Base-by-base conservation (phyloP, 2,888 invertebrate genomes). In the Drepanosiphum platanoidis region DNA sequence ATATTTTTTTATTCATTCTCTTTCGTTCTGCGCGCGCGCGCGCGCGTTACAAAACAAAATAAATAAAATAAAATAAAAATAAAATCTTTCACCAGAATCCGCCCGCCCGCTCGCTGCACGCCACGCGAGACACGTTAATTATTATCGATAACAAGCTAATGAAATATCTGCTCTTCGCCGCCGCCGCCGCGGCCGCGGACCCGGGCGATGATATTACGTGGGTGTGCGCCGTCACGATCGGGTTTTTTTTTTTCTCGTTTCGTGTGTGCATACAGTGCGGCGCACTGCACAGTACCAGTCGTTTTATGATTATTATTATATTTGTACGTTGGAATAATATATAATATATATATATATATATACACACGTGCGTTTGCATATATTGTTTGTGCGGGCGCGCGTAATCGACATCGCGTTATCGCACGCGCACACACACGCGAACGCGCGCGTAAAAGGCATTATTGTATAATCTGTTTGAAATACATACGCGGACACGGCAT, bases 81-180 rank as follows among this genome's bases (percentile, higher is more conserved):
- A n/a, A n/a, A 68, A 84, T 77, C 52, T 83, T 75, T 75, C 75
- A 52, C 36, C 83, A 34, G 64, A 74, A 75, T 83, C 83, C 83
- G 66, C 75, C 36, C 52, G 71, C 34, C 46, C 13, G 46, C 46
- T 15, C 46, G 64, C 9, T 22, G 64, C 74, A 72, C 74, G 83
- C 64, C 34, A 68, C 75, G n/a, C n/a, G 68, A 77, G 84, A 84
- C 84, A 68, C 84, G 84, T 84, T 84, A 84, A 84, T 84, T 84
- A 84, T 84, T 84, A 84, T 84, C 84, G 75, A 84, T 84, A 84
- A 77, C 84, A 68, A 84, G 84, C 84, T 84, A 84, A 84, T 84
- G 84, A 84, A 84, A 84, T 84, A 77, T 84, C 71, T 42, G n/a
- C 80, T 78, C 80, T 3, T 22, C 34, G 18, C 13, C n/a, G 1